phyloP scores from a whole-genome alignment of 2,888 invertebrate species.

The Lasioglossum lativentre region DNA sequence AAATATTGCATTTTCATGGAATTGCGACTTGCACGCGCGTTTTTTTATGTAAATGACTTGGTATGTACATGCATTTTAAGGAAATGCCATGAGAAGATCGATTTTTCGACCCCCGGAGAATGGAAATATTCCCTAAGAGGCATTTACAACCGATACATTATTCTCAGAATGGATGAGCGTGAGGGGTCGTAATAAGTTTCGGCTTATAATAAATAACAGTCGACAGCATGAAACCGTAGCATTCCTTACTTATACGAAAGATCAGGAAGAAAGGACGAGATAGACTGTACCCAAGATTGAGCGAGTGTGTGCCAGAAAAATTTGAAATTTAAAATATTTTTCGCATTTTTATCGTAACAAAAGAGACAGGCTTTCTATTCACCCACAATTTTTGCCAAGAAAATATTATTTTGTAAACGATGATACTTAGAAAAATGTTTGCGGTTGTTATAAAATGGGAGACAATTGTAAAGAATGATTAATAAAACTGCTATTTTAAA shows the following conservation, averaged over 20 bases:
- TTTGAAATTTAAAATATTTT: background rate
- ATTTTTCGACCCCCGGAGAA: background rate
- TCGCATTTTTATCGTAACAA: background rate
- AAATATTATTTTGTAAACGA: background rate
- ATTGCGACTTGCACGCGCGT: background rate
- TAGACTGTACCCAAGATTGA: background rate
- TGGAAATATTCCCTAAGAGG: background rate
- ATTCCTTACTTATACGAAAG: background rate
- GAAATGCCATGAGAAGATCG: background rate
- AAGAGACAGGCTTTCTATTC: background rate
- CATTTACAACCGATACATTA: background rate
- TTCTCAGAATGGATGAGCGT: background rate
- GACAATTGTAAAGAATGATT: too few species aligned
- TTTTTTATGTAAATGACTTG: background rate
- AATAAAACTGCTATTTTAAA: too few species aligned
- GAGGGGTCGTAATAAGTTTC: background rate
- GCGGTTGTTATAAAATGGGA: too few species aligned
- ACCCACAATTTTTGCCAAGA: background rate
- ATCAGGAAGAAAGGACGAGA: background rate
- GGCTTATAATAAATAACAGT: background rate
- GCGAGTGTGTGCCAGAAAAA: background rate
- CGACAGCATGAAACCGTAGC: constrained; percentile 1
- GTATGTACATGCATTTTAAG: background rate
- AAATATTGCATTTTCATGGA: background rate
- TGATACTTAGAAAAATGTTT: too few species aligned